Evolutionary conservation across 1,140 invertebrate genomes (phyloP).

Genomic region (Bombus picipes): DNA sequence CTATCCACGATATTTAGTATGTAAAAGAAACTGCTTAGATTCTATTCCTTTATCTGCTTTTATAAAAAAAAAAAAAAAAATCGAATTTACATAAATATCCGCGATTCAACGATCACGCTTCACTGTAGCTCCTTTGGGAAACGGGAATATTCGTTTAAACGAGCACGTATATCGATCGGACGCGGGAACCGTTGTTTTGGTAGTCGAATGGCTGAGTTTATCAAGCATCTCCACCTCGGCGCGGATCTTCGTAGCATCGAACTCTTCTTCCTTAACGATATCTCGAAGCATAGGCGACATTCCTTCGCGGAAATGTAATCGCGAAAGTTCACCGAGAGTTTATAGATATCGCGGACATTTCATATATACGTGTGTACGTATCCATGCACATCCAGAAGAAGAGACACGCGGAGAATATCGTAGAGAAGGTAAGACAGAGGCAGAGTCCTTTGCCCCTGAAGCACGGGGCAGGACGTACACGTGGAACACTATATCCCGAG

Average conservation of each 20-base stretch:
- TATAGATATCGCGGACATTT: conserved; percentile 33
- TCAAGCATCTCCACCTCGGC: background rate
- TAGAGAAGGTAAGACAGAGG: conserved; percentile 25
- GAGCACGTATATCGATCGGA: background rate
- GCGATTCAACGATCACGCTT: background rate
- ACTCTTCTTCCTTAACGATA: conserved; percentile 2
- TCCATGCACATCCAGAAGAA: background rate
- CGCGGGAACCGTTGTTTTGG: background rate
- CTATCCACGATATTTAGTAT: too few relatives aligned
- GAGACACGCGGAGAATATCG: background rate
- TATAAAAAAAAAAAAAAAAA: too few relatives aligned
- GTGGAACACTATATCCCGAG: conserved; percentile 31
- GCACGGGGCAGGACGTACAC: conserved; percentile 32
- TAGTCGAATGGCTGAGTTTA: background rate
- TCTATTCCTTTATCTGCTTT: too few relatives aligned
- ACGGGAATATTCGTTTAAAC: too few relatives aligned
- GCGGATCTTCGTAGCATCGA: background rate
- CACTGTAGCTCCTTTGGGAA: background rate
- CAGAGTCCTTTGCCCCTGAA: conserved; percentile 51
- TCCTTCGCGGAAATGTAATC: conserved; percentile 52
- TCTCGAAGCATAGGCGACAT: background rate
- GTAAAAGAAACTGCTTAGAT: too few relatives aligned
- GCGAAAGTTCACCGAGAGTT: conserved; percentile 33
- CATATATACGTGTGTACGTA: background rate
- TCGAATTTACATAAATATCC: too few relatives aligned